These are phyloP conservation scores for Cyprinodon variegatus DNA, from an alignment of 2,113 vertebrate species.

Conservation along the genomic window DNA sequence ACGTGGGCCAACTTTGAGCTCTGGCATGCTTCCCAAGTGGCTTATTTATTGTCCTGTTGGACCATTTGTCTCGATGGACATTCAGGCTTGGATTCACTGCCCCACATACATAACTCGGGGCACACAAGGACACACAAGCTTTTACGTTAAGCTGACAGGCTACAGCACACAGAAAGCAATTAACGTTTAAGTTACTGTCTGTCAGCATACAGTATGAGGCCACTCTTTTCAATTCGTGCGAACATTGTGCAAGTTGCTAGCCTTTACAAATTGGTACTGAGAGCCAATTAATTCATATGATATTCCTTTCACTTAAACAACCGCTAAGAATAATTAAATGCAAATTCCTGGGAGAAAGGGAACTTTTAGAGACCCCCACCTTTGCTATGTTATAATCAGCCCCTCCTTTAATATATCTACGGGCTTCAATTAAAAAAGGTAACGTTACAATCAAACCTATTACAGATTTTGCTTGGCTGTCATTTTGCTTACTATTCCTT, in stretches of 20 bases:
- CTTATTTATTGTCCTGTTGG: constrained; percentile 58
- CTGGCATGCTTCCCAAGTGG: constrained; percentile 56
- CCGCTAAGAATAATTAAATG: constrained; percentile 42
- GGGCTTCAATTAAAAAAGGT: constrained; percentile 10
- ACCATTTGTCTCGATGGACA: constrained; percentile 54
- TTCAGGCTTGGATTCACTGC: constrained; percentile 26
- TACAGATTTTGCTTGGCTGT: too few relatives aligned
- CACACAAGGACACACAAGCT: not conserved
- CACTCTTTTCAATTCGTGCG: constrained; percentile 17
- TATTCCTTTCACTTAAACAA: constrained; percentile 44
- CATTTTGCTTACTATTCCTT: not conserved
- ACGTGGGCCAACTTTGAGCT: constrained; percentile 55
- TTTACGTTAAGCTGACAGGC: constrained; percentile 9
- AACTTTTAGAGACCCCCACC: constrained; percentile 44
- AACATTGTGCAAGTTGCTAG: constrained; percentile 21
- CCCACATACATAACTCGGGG: constrained; percentile 10
- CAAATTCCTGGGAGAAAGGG: constrained; percentile 42
- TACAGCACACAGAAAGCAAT: constrained; percentile 1
- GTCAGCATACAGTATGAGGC: constrained; percentile 4
- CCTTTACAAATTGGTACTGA: constrained; percentile 27
- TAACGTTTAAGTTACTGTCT: constrained; percentile 8
- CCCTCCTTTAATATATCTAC: constrained; percentile 37
- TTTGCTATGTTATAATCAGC: constrained; percentile 35
- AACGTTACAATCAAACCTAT: constrained; percentile 20
- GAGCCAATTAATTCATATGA: constrained; percentile 50